Evolutionary conservation across 2,113 vertebrate species (phyloP), one percentile per base, ranked within the genome.

Genomic region (Dicaeum eximium): DNA sequence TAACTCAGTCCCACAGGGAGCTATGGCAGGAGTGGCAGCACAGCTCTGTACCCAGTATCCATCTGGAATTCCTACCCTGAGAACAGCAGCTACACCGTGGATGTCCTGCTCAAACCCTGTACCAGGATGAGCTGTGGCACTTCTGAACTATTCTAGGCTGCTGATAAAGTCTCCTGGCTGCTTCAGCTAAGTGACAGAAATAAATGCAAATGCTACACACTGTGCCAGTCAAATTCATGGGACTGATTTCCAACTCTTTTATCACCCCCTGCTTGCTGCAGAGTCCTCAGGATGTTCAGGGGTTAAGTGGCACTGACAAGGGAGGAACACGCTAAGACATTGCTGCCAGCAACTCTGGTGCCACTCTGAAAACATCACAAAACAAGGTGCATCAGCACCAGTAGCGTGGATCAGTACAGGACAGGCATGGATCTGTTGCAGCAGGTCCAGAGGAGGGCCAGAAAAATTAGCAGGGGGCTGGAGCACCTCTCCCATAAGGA

Each of bases 21-120:
- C 60, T n/a, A 24, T 1, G 8, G 35, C 35, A 92, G 64, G 38
- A 93, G 60, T 5, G 4, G 1, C 38, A 73, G 51, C 38, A 12
- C 1, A 2, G 10, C 48, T 83, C 20, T 78, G 18, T 18, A 50
- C 11, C 24, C 33, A 1, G 0, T 10, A 25, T 18, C 27, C 33
- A 51, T 25, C 56, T 64, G 44, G 38, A 85, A 88, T 35, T 88
- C 57, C 75, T 48, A 69, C 24, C 56, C 53, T 25, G 11, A 86
- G 40, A 85, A 47, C 33, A 50, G 44, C 35, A 77, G 48, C 66
- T 77, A 47, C 31, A 16, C 23, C 5, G 2, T 21, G 47, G 21
- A 88, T 58, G 21, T 35, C 38, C 47, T 51, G 54, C 67, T 83
- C 72, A 77, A 54, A 77, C 19, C 23, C 71, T 60, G 6, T 2